Evolutionary conservation across 2,888 invertebrate genomes (phyloP), one percentile per base, ranked within the genome.

Genomic region (Bellardia bayeri): DNA sequence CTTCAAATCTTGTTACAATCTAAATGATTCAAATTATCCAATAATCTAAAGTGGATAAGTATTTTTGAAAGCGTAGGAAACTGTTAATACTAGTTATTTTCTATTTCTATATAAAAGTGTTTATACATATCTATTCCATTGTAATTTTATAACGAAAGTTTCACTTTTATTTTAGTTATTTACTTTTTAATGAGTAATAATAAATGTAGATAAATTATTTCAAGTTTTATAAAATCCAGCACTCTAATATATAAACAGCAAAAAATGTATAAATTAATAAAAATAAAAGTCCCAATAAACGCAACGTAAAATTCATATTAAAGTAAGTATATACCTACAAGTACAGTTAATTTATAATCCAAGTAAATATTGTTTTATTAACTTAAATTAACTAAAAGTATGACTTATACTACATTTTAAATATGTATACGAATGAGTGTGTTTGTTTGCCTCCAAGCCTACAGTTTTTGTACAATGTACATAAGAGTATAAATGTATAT

Each of bases 301-400:
- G 42, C 42, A 74, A 45, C 14, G 30, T 45, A 61, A 58, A 69
- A 23, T 37, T 37, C 37, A 37, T 54, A 42, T 37, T 79, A 58
- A 33, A 56, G 61, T 49, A 69, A 13, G 9, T 30, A 45, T 23
- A 1, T 23, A 23, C 23, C 78, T 58, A 79, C n/a, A 9, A 61
- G 40, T 40, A 64, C n/a, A 71, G 61, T 63, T 54, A 71, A 76
- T 81, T 78, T 63, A 71, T 66, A 82, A 84, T 84, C 56, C 63
- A 74, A 69, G 75, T 72, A 85, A 87, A 82, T 78, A 23, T 78
- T 56, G 51, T 75, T 85, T 86, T 86, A 88, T 88, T 85, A 86
- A 86, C 72, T 86, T 85, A 86, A 88, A 82, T 88, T 79, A 88
- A 86, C 75, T 79, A 75, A 42, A 84, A 86, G 82, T 88, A 82